Base-by-base conservation (phyloP, 2,888 invertebrate genomes). In the Temnothorax ravouxi region DNA sequence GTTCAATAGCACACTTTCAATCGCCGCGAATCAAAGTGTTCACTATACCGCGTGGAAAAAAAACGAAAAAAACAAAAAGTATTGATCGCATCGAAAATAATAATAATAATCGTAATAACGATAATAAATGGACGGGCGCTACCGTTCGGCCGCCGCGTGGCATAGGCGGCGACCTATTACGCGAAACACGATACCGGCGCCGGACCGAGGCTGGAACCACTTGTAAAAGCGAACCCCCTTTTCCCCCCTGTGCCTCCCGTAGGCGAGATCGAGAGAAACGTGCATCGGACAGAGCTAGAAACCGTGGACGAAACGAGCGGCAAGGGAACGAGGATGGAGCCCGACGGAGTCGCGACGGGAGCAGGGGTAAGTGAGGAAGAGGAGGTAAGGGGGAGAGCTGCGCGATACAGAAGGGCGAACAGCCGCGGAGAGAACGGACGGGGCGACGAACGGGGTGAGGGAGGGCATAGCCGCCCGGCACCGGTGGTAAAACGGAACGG, bases 171-270 rank as follows among this genome's bases (percentile, higher is more conserved):
- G 90, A 91, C 93, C 93, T 93, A 92, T 93, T 93, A 93, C 92
- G 92, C 91, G 93, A 93, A 93, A 93, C 91, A 92, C 93, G 93
- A 93, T 91, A 93, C 92, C 92, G 92, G 88, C 89, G 91, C 91
- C 92, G 92, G 90, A 86, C 91, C 89, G 91, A 91, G 87, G 83
- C 91, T 88, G 91, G 86, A 91, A 91, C 92, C 91, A 92, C 91
- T 91, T 91, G 91, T 91, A 87, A 88, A 91, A 88, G 88, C 83
- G 84, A 82, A 66, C 47, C 54, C 77, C 56, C 74, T 29, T 29
- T 29, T 15, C 18, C 61, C 29, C 18, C 21, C 50, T 15, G 56
- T 25, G 18, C 79, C 41, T 34, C 69, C 56, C 79, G 83, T 52
- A 66, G 74, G 62, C 72, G 76, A 85, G 77, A 64, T 54, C 71